Evolutionary conservation across 2,888 invertebrate genomes (phyloP), one percentile per base, ranked within the genome.

Genomic region (Merodon equestris): DNA sequence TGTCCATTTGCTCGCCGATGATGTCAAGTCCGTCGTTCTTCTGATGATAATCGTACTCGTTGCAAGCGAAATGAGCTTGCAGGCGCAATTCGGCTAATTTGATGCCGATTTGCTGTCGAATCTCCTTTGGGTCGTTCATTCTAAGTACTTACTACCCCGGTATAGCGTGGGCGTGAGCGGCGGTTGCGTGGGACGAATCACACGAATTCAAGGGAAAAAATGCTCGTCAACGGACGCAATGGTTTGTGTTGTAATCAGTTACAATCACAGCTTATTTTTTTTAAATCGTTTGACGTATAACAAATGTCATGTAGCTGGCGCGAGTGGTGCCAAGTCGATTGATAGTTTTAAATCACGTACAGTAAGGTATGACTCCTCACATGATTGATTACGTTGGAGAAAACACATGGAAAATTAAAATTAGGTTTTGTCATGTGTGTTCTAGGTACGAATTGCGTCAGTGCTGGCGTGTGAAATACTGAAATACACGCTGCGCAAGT

Each of bases 1-100:
- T 81, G 1, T 63, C 48, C 18, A 67, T 71, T 18, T 83, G 42
- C 44, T 82, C 61, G 48, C 74, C 15, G 12, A 84, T n/a, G 56
- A 84, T 82, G 68, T 83, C 56, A n/a, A 81, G 34, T 81, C 84
- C 84, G 70, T 84, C 83, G 45, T 84, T 84, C 56, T 83, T 83
- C 66, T 84, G 84, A 71, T 84, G 82, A 66, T 82, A 84, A 71
- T 83, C 83, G 50, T 84, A 84, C 27, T 82, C 82, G 63, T 83
- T 83, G 1, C 83, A 40, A 10, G 83, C 84, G 77, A 83, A 84
- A 48, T 70, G 81, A 9, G 83, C 82, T 38, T 83, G 81, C 9
- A 83, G 83, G 34, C 83, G 84, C 50, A 84, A 79, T 45, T 83
- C 83, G 1, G 79, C 70, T 9, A 84, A 50, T 81, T 84, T 83